phyloP scores from a whole-genome alignment of 2,113 vertebrate species.

The Uria aalge region DNA sequence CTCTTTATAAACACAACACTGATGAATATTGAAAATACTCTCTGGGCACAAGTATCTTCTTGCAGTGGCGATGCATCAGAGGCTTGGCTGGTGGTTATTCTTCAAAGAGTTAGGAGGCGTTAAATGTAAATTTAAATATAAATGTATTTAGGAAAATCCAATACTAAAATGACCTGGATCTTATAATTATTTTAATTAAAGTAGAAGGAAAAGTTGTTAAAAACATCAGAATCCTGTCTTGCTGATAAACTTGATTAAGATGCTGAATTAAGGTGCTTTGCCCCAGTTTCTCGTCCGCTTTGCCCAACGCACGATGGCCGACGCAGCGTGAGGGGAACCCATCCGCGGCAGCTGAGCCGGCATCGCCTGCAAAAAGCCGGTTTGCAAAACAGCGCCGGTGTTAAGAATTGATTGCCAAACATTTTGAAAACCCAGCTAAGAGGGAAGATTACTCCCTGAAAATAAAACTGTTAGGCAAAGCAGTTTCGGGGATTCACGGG shows the following conservation, averaged over 20 bases:
- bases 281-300: not conserved
- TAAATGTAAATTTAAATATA: constrained; percentile 18
- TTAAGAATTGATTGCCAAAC: not conserved
- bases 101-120: constrained; percentile 5
- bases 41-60: constrained; percentile 45
- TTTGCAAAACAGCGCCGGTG: not conserved
- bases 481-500: not conserved
- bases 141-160: constrained; percentile 35
- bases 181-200: constrained; percentile 19
- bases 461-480: not conserved
- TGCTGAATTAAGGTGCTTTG: not conserved
- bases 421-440: not conserved
- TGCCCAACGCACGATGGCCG: not conserved
- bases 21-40: constrained; percentile 50
- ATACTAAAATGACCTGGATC: constrained; percentile 5
- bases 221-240: not conserved
- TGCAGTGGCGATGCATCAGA: constrained; percentile 13
- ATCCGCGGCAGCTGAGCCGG: not conserved
- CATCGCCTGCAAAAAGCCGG: not conserved
- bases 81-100: not conserved
- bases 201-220: not conserved
- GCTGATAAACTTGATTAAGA: not conserved
- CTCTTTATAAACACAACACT: not conserved
- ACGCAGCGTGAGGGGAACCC: not conserved
- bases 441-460: not conserved